Evolutionary conservation across 2,113 vertebrate species (phyloP), one percentile per base, ranked within the genome.

Genomic region (Percopsis transmontana): DNA sequence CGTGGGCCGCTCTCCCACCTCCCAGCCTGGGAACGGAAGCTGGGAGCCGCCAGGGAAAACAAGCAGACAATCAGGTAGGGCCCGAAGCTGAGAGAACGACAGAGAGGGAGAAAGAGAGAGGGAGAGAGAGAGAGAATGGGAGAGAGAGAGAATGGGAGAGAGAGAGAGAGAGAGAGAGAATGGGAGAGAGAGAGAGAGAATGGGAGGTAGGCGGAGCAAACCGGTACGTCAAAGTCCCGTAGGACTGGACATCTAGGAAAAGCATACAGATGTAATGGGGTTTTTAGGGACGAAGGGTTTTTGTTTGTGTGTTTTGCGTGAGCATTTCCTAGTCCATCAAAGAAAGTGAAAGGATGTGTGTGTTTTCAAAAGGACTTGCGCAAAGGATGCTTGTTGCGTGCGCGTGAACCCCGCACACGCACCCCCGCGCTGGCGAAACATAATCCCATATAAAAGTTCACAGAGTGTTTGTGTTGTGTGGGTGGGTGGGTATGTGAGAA

Each of bases 61-160:
- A 97, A 95, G 94, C 94, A 95, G 95, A 98, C 95, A 97, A 99
- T 98, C 96, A 98, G 97, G 97, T 99, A 97, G 92, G 81, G 85
- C 59, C 66, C 51, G 68, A 81, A 55, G 77, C 54, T 44, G 68
- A 58, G 61, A 79, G 78, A 83, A 81, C 76, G 60, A 79, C 62
- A 64, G 80, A 75, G 52, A 10, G 13, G 19, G 20, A 18, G n/a
- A 21, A 44, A 23, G 38, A n/a, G 45, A 40, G 60, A 19, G 52
- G 40, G 61, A 27, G 21, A 21, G 56, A 19, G 27, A 16, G 41
- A 11, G 40, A 7, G 24, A 9, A 23, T 1, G 15, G 9, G 8
- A 9, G 6, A 20, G 33, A 19, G 42, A 40, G 23, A n/a, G 44
- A 45, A 50, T 47, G 50, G 41, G 27, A 21, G 40, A 66, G 23